These are phyloP conservation scores for Antennarius striatus DNA, from an alignment of 2,113 vertebrate genomes.

Conservation along the genomic window DNA sequence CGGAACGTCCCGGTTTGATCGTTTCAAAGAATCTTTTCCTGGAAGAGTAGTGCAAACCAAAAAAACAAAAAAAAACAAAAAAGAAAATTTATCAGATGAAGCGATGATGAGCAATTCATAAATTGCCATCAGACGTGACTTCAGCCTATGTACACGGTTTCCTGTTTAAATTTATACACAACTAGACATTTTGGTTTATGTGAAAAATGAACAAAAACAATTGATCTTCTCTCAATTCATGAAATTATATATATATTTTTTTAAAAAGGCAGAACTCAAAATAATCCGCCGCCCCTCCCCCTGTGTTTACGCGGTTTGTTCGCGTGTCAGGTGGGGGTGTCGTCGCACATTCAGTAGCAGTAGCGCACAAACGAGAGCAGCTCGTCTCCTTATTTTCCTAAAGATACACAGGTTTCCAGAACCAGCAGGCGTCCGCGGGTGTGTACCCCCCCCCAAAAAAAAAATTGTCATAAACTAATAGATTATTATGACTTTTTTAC, in stretches of 20 bases:
- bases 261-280: conserved; percentile 61
- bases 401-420: conserved; percentile 39
- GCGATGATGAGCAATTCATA: conserved; percentile 63
- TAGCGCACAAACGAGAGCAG: conserved; percentile 62
- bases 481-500: conserved; percentile 71
- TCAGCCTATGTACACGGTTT: conserved; percentile 71
- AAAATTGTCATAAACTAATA: conserved; percentile 54
- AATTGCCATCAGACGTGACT: conserved; percentile 64
- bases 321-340: conserved; percentile 20
- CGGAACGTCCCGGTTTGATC: conserved; percentile 68
- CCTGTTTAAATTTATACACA: conserved; percentile 64
- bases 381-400: conserved; percentile 32
- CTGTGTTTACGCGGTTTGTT: conserved; percentile 47
- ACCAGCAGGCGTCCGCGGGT: conserved; percentile 28
- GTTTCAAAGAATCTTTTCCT: conserved; percentile 63
- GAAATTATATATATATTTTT: background rate
- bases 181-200: conserved; percentile 69
- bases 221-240: conserved; percentile 34
- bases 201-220: conserved; percentile 35
- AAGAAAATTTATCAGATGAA: conserved; percentile 57
- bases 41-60: conserved; percentile 71
- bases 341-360: conserved; percentile 71
- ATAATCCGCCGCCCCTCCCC: conserved; percentile 33
- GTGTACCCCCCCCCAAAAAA: conserved; percentile 42
- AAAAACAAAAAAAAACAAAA: conserved; percentile 27